These are phyloP conservation scores for Sitta europaea DNA, from an alignment of 2,113 vertebrate species.

Conservation along the genomic window DNA sequence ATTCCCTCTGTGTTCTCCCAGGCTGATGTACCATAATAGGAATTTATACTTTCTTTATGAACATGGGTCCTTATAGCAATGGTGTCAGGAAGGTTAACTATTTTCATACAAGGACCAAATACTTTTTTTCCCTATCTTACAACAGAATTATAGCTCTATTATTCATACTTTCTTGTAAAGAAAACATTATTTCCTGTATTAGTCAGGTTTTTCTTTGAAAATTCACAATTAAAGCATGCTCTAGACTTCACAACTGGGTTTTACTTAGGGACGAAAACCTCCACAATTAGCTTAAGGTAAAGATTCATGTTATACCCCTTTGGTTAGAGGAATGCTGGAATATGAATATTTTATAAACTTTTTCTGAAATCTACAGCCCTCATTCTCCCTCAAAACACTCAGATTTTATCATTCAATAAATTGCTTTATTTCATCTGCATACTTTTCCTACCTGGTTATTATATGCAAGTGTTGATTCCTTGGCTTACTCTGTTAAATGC, in stretches of 20 bases:
- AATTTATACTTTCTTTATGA: not conserved
- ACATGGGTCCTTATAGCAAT: not conserved
- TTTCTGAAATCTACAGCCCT: not conserved
- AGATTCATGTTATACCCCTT: not conserved
- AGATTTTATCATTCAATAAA: not conserved
- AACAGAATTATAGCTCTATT: not conserved
- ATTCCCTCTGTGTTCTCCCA: not conserved
- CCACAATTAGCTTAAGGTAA: not conserved
- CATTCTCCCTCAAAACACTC: not conserved
- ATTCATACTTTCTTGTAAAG: not conserved
- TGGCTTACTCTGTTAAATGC: not conserved
- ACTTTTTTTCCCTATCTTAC: not conserved
- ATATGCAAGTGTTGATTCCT: fast-evolving
- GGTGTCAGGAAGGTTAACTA: not conserved
- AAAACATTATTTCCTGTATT: not conserved
- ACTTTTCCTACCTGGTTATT: not conserved
- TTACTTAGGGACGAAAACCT: not conserved
- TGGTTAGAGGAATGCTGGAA: not conserved
- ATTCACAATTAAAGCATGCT: not conserved
- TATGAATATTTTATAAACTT: not conserved
- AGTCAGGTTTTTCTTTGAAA: not conserved
- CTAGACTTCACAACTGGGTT: not conserved
- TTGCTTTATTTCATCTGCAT: not conserved
- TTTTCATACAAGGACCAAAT: not conserved
- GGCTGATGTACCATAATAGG: fast-evolving